Conservation (phyloP, 2,797 vertebrate species). For the Sphaeramia orbicularis region DNA sequence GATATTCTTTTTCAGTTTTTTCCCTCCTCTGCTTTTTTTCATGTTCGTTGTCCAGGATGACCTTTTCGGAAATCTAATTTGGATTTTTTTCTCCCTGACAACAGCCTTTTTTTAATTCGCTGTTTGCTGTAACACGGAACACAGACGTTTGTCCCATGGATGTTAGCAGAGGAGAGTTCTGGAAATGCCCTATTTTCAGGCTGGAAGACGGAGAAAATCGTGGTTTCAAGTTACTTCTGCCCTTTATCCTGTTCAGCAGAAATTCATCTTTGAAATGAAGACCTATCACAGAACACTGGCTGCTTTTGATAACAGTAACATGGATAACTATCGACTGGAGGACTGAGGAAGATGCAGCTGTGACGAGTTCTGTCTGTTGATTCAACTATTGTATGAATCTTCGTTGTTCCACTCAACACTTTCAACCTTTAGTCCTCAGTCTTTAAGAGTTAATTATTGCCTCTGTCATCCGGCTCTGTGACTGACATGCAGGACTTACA, state of each 20-base stretch:
- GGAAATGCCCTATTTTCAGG: slow-evolving; percentile 50
- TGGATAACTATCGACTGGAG: slow-evolving; percentile 62
- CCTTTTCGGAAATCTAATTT: slow-evolving; percentile 87
- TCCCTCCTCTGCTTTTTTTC: slow-evolving; percentile 60
- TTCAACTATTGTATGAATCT: slow-evolving; percentile 60
- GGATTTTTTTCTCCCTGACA: slow-evolving; percentile 74
- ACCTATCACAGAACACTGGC: slow-evolving; percentile 63
- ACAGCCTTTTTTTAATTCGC: slow-evolving; percentile 53
- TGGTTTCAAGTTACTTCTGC: slow-evolving; percentile 50
- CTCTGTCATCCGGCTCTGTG: slow-evolving; percentile 55
- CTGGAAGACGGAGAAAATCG: slow-evolving; percentile 51
- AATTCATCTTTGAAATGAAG: slow-evolving; percentile 62
- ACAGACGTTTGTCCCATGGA: slow-evolving; percentile 75
- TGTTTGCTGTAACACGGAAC: slow-evolving; percentile 67
- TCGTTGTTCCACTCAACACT: slow-evolving; percentile 56
- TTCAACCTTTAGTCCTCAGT: slow-evolving; percentile 57
- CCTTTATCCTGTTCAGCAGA: slow-evolving; percentile 44
- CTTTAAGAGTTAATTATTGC: slow-evolving; percentile 60
- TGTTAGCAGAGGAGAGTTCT: slow-evolving; percentile 65
- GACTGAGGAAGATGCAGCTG: slow-evolving; percentile 59
- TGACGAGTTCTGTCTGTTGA: slow-evolving; percentile 60
- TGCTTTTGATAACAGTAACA: slow-evolving; percentile 65
- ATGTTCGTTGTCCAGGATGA: slow-evolving; percentile 82
- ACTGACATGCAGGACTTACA: slow-evolving; percentile 64
- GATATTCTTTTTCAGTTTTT: slow-evolving; percentile 82